Conservation (phyloP, 1,140 invertebrate genomes). For the Apis laboriosa region DNA sequence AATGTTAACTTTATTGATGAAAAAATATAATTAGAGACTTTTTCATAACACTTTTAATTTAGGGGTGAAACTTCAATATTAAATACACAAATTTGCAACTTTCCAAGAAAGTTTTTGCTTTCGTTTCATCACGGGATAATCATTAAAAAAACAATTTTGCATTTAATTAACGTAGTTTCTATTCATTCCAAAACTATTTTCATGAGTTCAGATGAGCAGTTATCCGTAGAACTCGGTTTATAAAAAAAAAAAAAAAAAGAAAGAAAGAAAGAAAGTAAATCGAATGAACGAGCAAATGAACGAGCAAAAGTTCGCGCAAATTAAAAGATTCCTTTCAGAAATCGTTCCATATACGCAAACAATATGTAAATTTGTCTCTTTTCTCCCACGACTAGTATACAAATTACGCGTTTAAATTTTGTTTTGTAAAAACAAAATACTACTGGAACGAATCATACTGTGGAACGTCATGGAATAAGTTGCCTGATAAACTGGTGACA, state of each 20-base stretch:
- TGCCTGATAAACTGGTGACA: not conserved
- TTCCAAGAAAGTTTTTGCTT: too few relatives aligned
- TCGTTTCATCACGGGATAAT: not conserved
- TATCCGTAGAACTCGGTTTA: not conserved
- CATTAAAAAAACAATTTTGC: not conserved
- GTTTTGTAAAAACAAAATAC: not conserved
- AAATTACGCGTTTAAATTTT: not conserved
- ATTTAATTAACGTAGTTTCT: not conserved
- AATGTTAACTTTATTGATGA: too few relatives aligned
- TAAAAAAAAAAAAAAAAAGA: not conserved
- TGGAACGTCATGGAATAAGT: not conserved
- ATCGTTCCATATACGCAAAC: not conserved
- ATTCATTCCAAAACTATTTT: not conserved
- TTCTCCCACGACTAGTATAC: not conserved
- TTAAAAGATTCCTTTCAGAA: slow-evolving; percentile 22
- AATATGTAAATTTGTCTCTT: not conserved
- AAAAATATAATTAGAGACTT: too few relatives aligned
- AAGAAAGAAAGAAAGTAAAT: too few relatives aligned
- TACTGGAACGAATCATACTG: not conserved
- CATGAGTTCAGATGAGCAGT: not conserved
- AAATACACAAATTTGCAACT: too few relatives aligned
- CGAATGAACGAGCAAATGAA: not conserved
- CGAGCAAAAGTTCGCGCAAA: not conserved
- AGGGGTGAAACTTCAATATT: too few relatives aligned
- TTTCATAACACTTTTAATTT: too few relatives aligned